These are phyloP conservation scores for Cladopsammia gracilis DNA, from an alignment of 64 coral and sea anemone genomes.

Conservation along the genomic window DNA sequence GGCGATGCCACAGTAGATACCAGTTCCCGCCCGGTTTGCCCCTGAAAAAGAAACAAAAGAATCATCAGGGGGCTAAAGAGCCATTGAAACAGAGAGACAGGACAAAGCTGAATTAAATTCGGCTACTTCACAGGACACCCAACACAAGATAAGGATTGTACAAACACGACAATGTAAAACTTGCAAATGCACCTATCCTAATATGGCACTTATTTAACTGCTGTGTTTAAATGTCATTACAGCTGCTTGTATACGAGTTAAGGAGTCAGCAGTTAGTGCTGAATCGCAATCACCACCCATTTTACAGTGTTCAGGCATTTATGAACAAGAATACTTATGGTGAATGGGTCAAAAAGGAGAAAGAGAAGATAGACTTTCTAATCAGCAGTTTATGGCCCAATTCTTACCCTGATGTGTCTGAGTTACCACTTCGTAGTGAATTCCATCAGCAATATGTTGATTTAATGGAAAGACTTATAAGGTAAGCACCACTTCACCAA, in stretches of 20 bases:
- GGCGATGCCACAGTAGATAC: too few relatives aligned
- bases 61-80: too few relatives aligned
- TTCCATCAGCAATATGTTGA: slow-evolving; percentile 77
- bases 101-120: too few relatives aligned
- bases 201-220: too few relatives aligned
- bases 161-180: too few relatives aligned
- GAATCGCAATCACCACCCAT: slow-evolving; percentile 82
- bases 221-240: too few relatives aligned
- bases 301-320: slow-evolving; percentile 87
- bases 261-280: slow-evolving; percentile 62
- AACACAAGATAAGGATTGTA: too few relatives aligned
- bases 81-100: too few relatives aligned
- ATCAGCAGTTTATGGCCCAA: slow-evolving; percentile 86
- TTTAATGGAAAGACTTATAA: slow-evolving; percentile 79
- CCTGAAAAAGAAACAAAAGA: too few relatives aligned
- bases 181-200: too few relatives aligned
- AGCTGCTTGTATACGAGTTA: slow-evolving; percentile 82
- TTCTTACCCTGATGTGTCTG: slow-evolving; percentile 52
- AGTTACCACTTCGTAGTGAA: slow-evolving; percentile 63
- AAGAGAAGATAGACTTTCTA: slow-evolving; percentile 65
- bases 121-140: too few relatives aligned
- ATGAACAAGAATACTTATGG: slow-evolving; percentile 92
- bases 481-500: slow-evolving; percentile 8
- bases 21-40: too few relatives aligned
- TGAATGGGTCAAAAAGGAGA: slow-evolving; percentile 81